Percentiles rank a stretch among this genome's conserved stretches.
Conservation (phyloP, 2,888 invertebrate genomes). For the Ornithoptera priamus region DNA sequence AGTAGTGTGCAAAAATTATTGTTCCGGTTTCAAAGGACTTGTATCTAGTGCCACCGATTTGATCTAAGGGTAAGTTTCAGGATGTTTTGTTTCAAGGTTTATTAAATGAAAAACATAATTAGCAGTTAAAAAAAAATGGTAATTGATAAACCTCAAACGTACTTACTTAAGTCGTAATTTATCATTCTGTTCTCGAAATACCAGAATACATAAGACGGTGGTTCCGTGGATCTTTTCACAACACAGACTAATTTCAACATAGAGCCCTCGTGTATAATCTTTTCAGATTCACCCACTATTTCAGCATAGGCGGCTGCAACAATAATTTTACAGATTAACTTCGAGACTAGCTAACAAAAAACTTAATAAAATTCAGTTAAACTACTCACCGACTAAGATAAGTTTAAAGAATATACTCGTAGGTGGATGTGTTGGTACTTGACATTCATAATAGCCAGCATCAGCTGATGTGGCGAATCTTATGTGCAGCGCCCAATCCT, state of each 20-base stretch:
- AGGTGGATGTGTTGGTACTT: slow-evolving; percentile 83
- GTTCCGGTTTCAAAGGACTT: no score
- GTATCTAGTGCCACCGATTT: no score
- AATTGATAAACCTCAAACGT: slow-evolving; percentile 17
- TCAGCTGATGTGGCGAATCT: slow-evolving; percentile 82
- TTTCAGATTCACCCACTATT: slow-evolving; percentile 84
- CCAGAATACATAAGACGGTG: slow-evolving; percentile 88
- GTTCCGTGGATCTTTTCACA: slow-evolving; percentile 84
- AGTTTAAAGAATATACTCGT: slow-evolving; percentile 83
- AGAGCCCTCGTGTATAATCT: slow-evolving; percentile 86
- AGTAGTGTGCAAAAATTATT: no score
- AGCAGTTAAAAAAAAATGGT: no score
- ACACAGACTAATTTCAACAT: slow-evolving; percentile 85
- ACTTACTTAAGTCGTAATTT: slow-evolving; percentile 87
- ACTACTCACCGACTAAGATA: slow-evolving; percentile 82
- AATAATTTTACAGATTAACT: slow-evolving; percentile 1
- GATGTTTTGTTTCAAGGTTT: no score
- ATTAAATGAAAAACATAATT: no score
- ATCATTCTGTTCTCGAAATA: slow-evolving; percentile 92
- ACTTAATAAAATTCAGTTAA: neutral
- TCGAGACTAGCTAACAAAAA: neutral
- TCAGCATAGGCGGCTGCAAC: slow-evolving; percentile 83
- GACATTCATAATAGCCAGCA: slow-evolving; percentile 84
- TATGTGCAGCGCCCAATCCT: slow-evolving; percentile 85
- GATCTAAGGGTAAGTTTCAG: no score